A percentile compares a stretch with the other conserved stretches of the same genome.
phyloP scores from a whole-genome alignment of 2,888 invertebrate genomes.

The Acanthacorydalis orientalis region DNA sequence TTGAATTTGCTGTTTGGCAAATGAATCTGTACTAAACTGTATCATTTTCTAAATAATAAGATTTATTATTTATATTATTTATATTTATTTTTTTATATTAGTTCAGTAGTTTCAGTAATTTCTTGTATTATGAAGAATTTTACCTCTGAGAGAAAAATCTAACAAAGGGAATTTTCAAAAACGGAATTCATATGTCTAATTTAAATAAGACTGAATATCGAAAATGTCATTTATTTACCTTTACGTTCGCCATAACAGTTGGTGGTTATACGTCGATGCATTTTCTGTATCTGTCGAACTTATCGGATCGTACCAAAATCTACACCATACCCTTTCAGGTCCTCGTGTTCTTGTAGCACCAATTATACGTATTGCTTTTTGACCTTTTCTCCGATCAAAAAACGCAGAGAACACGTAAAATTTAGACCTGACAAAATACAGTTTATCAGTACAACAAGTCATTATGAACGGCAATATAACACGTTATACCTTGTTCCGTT shows the following conservation, averaged over 20 bases:
- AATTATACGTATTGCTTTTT: constrained; percentile 57
- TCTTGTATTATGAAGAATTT: too few relatives aligned
- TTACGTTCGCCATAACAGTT: constrained; percentile 52
- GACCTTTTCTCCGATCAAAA: constrained; percentile 55
- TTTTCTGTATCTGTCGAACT: constrained; percentile 16
- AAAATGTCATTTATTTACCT: constrained; percentile 28
- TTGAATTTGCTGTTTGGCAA: too few relatives aligned
- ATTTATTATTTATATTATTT: too few relatives aligned
- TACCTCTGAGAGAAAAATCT: too few relatives aligned
- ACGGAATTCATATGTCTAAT: too few relatives aligned
- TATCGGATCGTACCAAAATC: constrained; percentile 47
- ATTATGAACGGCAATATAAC: not conserved
- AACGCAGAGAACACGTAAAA: constrained; percentile 88
- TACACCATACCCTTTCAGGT: constrained; percentile 65
- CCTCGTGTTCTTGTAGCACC: constrained; percentile 79
- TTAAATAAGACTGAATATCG: too few relatives aligned
- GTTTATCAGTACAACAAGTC: too few relatives aligned
- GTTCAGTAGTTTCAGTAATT: too few relatives aligned
- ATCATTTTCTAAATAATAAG: too few relatives aligned
- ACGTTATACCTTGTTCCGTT: constrained; percentile 54
- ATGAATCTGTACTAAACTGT: too few relatives aligned
- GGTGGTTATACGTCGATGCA: constrained; percentile 6
- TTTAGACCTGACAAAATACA: constrained; percentile 46
- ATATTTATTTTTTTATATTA: too few relatives aligned
- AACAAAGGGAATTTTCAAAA: too few relatives aligned